phyloP scores from a whole-genome alignment of 2,113 vertebrate genomes.

The Lepidothrix coronata region DNA sequence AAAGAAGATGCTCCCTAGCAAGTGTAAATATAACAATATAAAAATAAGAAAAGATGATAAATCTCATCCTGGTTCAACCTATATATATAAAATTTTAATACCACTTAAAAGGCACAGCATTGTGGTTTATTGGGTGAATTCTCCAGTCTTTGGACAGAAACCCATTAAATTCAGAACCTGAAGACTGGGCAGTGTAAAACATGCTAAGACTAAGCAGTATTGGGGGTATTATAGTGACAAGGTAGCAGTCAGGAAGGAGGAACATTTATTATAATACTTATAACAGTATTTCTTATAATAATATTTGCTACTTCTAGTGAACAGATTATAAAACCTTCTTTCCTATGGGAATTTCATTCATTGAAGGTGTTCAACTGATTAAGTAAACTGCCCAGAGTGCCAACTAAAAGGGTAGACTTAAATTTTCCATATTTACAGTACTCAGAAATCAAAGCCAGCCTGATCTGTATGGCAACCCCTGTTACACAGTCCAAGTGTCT shows the following conservation, averaged over 20 bases:
- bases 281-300: neutral
- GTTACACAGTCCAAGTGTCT: constrained; percentile 66
- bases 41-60: neutral
- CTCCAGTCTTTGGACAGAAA: neutral
- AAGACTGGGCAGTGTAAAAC: neutral
- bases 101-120: neutral
- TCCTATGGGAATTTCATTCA: constrained; percentile 53
- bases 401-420: constrained; percentile 60
- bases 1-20: neutral
- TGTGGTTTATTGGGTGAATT: neutral
- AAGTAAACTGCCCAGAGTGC: constrained; percentile 21
- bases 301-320: neutral
- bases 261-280: neutral
- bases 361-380: constrained; percentile 28
- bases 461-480: constrained; percentile 51
- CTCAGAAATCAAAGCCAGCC: constrained; percentile 70
- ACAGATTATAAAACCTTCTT: constrained; percentile 6
- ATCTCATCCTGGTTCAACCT: neutral
- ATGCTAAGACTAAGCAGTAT: neutral
- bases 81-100: neutral
- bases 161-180: neutral
- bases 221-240: neutral
- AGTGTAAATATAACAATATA: neutral
- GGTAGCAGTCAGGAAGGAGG: neutral
- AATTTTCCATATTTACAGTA: constrained; percentile 69